Conservation (phyloP, 2,888 invertebrate genomes). For the Dioctria rufipes region DNA sequence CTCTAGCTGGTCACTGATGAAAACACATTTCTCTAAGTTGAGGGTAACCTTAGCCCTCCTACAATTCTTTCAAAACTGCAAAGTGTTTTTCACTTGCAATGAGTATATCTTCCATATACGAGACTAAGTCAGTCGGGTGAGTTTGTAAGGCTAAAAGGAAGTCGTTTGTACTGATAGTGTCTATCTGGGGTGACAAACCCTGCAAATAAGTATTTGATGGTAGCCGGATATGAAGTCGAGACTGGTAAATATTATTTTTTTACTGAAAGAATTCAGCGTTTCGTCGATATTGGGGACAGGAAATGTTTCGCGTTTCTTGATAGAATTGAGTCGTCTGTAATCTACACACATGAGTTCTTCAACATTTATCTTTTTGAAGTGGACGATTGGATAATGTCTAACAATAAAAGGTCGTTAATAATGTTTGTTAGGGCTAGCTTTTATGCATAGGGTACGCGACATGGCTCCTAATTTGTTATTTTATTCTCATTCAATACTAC, state of each 20-base stretch:
- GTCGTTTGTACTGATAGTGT: conserved; percentile 62
- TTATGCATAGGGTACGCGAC: neutral
- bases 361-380: conserved; percentile 64
- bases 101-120: neutral
- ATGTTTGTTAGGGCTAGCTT: neutral
- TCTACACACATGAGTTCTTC: conserved; percentile 62
- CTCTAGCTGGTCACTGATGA: neutral
- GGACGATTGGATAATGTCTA: conserved; percentile 52
- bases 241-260: conserved; percentile 19
- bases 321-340: conserved; percentile 62
- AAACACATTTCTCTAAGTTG: neutral
- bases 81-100: neutral
- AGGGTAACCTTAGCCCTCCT: too few species aligned
- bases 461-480: neutral
- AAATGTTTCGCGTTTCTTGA: conserved; percentile 60
- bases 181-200: conserved; percentile 63
- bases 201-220: conserved; percentile 41
- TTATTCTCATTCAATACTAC: too few species aligned
- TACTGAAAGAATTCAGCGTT: conserved; percentile 27
- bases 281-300: conserved; percentile 62
- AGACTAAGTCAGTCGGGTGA: conserved; percentile 57
- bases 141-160: conserved; percentile 63
- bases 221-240: conserved; percentile 50
- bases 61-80: too few species aligned
- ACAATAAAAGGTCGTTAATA: neutral